Conservation (phyloP, 2,888 invertebrate species). For the Lathronympha strigana region DNA sequence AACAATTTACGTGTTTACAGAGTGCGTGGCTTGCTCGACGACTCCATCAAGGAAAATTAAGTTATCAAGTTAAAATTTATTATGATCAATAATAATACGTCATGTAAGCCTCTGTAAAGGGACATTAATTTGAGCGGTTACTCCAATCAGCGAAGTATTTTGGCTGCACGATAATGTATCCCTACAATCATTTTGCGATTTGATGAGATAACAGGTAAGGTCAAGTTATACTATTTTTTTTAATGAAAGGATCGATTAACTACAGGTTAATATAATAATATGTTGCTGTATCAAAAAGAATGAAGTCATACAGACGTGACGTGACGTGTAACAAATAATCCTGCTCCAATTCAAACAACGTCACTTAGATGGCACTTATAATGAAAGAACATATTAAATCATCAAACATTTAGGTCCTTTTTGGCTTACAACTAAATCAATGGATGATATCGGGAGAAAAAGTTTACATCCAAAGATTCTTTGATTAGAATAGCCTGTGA, state of each 20-base stretch:
- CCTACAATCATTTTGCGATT: neutral
- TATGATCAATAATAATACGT: conserved; percentile 63
- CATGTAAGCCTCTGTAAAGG: conserved; percentile 49
- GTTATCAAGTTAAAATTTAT: conserved; percentile 68
- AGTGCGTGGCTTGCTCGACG: conserved; percentile 47
- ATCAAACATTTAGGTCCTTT: no score
- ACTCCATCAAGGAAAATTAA: conserved; percentile 62
- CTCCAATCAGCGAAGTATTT: conserved; percentile 9
- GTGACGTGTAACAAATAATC: no score
- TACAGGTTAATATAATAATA: no score
- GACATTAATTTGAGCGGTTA: conserved; percentile 47
- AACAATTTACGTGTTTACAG: conserved; percentile 47
- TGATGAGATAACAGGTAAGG: neutral
- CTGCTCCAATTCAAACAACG: no score
- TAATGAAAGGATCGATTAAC: no score
- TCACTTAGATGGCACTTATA: no score
- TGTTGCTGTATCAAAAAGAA: no score
- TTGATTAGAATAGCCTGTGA: conserved; percentile 46
- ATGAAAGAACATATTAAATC: no score
- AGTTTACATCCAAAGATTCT: neutral
- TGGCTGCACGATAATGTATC: neutral
- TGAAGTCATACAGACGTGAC: no score
- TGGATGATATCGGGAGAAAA: neutral
- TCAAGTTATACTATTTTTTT: neutral
- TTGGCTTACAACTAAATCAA: no score